These are phyloP conservation scores for Folsomia candida DNA, from an alignment of 2,888 invertebrate genomes.

Conservation along the genomic window DNA sequence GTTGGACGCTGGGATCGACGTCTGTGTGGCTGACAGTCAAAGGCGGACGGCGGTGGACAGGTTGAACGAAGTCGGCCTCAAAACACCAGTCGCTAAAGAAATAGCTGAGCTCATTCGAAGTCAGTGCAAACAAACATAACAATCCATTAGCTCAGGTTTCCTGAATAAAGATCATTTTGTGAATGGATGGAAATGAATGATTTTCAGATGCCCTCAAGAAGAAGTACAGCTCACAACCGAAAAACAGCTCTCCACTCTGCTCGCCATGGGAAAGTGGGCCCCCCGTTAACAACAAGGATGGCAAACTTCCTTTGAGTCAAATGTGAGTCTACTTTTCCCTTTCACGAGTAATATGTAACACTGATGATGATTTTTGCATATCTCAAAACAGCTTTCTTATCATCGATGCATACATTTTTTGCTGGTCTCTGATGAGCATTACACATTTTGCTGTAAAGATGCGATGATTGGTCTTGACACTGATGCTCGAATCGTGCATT, in stretches of 20 bases:
- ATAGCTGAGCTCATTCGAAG: constrained; percentile 81
- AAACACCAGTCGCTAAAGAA: constrained; percentile 82
- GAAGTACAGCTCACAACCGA: constrained; percentile 42
- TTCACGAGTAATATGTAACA: background rate
- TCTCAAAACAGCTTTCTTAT: background rate
- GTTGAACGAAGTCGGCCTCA: constrained; percentile 70
- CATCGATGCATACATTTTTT: background rate
- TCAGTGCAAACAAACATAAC: constrained; percentile 56
- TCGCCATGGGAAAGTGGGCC: constrained; percentile 48
- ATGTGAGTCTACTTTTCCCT: constrained; percentile 37
- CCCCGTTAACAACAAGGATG: constrained; percentile 43
- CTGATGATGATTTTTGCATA: too few species aligned
- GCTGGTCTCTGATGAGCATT: background rate
- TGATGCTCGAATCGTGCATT: background rate
- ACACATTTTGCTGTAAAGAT: too few species aligned
- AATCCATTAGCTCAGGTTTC: background rate
- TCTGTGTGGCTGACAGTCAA: constrained; percentile 72
- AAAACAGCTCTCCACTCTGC: constrained; percentile 45
- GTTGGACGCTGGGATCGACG: constrained; percentile 76
- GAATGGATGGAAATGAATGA: background rate
- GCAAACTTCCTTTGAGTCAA: constrained; percentile 48
- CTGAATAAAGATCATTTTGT: background rate
- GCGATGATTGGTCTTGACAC: background rate
- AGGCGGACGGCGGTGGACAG: constrained; percentile 83
- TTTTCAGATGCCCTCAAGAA: constrained; percentile 48